Conservation (phyloP, 2,888 invertebrate genomes). For the Rhimphoctona megacephalus region DNA sequence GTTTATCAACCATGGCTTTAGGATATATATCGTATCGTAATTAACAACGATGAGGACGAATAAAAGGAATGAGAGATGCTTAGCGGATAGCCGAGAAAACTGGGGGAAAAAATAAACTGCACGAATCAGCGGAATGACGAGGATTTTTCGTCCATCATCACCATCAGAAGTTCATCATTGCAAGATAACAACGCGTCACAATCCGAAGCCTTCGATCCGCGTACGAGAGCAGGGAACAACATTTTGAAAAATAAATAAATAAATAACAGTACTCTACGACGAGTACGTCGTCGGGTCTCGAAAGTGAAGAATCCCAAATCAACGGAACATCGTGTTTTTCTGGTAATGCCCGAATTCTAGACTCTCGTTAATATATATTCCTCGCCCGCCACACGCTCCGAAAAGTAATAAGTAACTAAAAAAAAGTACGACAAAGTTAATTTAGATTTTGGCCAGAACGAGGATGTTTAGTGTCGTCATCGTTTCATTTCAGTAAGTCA, state of each 20-base stretch:
- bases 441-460: constrained; percentile 21
- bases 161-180: constrained; percentile 38
- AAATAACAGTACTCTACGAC: constrained; percentile 14
- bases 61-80: constrained; percentile 26
- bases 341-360: constrained; percentile 3
- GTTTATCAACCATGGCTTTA: constrained; percentile 68
- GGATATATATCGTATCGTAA: constrained; percentile 67
- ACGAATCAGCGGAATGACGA: constrained; percentile 15
- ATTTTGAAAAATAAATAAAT: constrained; percentile 17
- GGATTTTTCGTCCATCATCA: constrained; percentile 40
- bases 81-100: constrained; percentile 40
- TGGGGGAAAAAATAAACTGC: neutral
- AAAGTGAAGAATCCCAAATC: constrained; percentile 23
- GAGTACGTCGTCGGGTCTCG: constrained; percentile 38
- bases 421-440: constrained; percentile 56
- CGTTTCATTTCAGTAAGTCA: constrained; percentile 47
- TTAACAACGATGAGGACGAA: constrained; percentile 47
- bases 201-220: neutral
- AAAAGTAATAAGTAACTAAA: constrained; percentile 48
- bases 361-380: constrained; percentile 37
- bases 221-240: constrained; percentile 18
- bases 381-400: constrained; percentile 64
- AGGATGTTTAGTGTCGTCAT: constrained; percentile 40
- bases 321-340: constrained; percentile 20
- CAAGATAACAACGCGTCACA: constrained; percentile 10